Conservation (phyloP, 2,888 invertebrate genomes). For the Eustalomyia histrio region DNA sequence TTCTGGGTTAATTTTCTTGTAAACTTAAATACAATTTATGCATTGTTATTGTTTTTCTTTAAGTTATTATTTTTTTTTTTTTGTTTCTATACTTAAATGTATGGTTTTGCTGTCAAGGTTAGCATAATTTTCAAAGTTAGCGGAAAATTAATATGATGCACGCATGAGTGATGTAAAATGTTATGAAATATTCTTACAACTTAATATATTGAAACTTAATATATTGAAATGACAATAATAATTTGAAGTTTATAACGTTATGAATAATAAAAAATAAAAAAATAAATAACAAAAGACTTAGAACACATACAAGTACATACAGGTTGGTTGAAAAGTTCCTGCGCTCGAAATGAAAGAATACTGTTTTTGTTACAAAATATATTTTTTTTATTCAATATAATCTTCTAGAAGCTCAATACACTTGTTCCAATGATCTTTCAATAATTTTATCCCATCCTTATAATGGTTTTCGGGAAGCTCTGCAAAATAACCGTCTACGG, state of each 20-base stretch:
- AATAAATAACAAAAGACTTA: constrained; percentile 63
- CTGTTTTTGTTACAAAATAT: too few species aligned
- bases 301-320: constrained; percentile 36
- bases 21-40: constrained; percentile 52
- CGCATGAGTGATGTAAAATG: constrained; percentile 67
- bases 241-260: not conserved
- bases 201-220: constrained; percentile 4
- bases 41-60: constrained; percentile 56
- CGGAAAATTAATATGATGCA: constrained; percentile 69
- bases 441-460: too few species aligned
- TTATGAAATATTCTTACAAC: constrained; percentile 58
- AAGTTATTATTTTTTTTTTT: constrained; percentile 10
- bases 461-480: too few species aligned
- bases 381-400: too few species aligned
- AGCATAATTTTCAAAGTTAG: constrained; percentile 74
- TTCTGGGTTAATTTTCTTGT: constrained; percentile 68
- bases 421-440: too few species aligned
- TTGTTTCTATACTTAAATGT: constrained; percentile 26
- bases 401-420: too few species aligned
- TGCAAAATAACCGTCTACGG: too few species aligned
- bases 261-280: constrained; percentile 21
- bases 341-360: too few species aligned
- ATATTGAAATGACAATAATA: constrained; percentile 27
- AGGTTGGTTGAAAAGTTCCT: too few species aligned
- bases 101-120: constrained; percentile 76